A percentile compares a stretch with the other conserved stretches of the same genome.
Evolutionary conservation across 2,888 invertebrate species (phyloP).

Genomic region (Macrostomum cliftonense): DNA sequence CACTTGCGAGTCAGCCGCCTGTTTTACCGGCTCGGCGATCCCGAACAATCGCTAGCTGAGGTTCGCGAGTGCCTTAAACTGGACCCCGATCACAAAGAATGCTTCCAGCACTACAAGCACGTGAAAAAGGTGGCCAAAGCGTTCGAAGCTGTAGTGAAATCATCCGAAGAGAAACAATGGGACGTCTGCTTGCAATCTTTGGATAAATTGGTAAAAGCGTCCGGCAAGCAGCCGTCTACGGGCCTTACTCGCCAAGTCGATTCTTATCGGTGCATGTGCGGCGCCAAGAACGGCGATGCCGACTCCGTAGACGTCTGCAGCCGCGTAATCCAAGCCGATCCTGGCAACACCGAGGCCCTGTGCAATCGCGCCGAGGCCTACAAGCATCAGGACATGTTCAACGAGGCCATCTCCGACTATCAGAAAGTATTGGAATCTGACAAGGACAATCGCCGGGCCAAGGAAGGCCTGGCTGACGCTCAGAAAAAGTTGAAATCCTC

Average conservation of each 20-base stretch:
- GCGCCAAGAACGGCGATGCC: constrained; percentile 14
- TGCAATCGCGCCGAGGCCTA: constrained; percentile 84
- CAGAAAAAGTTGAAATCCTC: constrained; percentile 78
- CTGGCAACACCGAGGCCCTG: constrained; percentile 53
- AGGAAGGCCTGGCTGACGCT: constrained; percentile 67
- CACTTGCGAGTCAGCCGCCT: constrained; percentile 20
- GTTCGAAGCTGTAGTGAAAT: constrained; percentile 36
- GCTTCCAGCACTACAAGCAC: constrained; percentile 85
- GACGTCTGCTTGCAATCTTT: constrained; percentile 25
- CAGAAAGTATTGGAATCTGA: constrained; percentile 67
- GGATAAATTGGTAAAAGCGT: constrained; percentile 1
- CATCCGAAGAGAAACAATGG: constrained; percentile 24
- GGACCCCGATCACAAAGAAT: constrained; percentile 89
- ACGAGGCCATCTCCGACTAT: constrained; percentile 72
- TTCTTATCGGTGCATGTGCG: constrained; percentile 45
- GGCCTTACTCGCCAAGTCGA: constrained; percentile 38
- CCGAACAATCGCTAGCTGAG: constrained; percentile 69
- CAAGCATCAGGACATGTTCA: constrained; percentile 66
- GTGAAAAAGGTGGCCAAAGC: constrained; percentile 75
- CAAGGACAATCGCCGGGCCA: constrained; percentile 56
- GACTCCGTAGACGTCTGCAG: constrained; percentile 60
- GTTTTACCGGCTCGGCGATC: constrained; percentile 66
- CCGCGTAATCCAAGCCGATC: constrained; percentile 52
- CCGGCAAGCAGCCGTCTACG: not conserved
- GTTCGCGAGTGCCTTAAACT: constrained; percentile 85